Evolutionary conservation across 2,113 vertebrate species (phyloP).

Genomic region (Scalopus aquaticus): DNA sequence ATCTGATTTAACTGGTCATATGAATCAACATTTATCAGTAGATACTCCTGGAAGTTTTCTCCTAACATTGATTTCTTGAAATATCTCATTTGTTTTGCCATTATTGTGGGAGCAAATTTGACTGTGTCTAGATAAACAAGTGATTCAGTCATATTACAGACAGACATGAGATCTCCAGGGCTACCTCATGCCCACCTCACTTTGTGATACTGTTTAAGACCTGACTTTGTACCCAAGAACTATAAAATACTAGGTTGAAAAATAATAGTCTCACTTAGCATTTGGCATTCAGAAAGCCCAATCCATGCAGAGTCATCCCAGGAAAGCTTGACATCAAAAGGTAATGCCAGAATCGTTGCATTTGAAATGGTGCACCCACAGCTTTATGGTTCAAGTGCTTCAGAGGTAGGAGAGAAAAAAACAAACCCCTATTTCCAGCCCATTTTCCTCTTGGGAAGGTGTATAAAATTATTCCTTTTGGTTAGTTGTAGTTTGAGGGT

Average conservation of each 20-base stretch:
- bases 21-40: neutral
- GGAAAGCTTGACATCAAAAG: neutral
- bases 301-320: neutral
- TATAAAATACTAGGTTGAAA: neutral
- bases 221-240: neutral
- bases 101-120: neutral
- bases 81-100: neutral
- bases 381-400: neutral
- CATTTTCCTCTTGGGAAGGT: neutral
- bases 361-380: constrained; percentile 24
- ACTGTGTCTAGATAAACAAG: neutral
- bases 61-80: neutral
- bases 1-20: constrained; percentile 36
- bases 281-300: neutral
- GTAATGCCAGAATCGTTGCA: neutral
- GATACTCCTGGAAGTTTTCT: neutral
- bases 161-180: neutral
- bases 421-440: neutral
- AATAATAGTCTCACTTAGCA: neutral
- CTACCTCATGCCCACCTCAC: neutral
- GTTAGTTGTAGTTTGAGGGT: neutral
- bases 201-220: neutral
- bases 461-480: neutral
- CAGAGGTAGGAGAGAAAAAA: neutral
- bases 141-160: neutral